A percentile compares a stretch with the other conserved stretches of the same genome.
Conservation (phyloP, 1,140 invertebrate species). For the Copidosoma floridanum region DNA sequence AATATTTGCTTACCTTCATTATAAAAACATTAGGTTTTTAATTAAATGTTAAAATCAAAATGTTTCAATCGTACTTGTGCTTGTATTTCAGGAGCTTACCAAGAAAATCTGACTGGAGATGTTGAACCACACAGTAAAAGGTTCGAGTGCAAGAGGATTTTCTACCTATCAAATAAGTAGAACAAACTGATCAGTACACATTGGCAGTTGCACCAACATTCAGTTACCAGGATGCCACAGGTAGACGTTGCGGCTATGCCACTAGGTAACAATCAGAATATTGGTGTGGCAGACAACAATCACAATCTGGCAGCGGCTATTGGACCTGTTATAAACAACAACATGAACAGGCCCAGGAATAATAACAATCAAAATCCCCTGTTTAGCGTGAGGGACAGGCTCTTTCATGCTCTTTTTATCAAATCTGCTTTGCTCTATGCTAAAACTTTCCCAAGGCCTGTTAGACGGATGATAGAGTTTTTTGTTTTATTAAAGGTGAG, state of each 20-base stretch:
- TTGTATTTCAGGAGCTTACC: slow-evolving; percentile 11
- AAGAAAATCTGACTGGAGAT: slow-evolving; percentile 21
- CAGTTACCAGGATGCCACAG: slow-evolving; percentile 40
- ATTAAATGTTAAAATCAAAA: no score
- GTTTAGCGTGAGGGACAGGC: slow-evolving; percentile 82
- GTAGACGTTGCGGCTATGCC: slow-evolving; percentile 37
- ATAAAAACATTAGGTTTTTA: no score
- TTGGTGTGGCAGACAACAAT: slow-evolving; percentile 43
- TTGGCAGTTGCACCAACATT: slow-evolving; percentile 5
- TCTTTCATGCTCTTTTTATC: slow-evolving; percentile 96
- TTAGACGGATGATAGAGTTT: slow-evolving; percentile 88
- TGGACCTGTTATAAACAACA: slow-evolving; percentile 42
- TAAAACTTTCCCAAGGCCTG: slow-evolving; percentile 78
- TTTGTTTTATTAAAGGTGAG: slow-evolving; percentile 80
- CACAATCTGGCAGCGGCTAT: slow-evolving; percentile 43
- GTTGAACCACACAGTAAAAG: slow-evolving; percentile 22
- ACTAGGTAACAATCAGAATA: slow-evolving; percentile 45
- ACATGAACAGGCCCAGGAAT: slow-evolving; percentile 40
- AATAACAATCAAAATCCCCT: slow-evolving; percentile 67
- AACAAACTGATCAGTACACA: slow-evolving; percentile 10
- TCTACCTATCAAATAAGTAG: slow-evolving; percentile 4
- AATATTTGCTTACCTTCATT: no score
- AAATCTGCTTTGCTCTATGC: slow-evolving; percentile 88
- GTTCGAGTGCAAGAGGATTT: slow-evolving; percentile 7
- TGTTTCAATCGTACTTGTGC: no score